Evolutionary conservation across 2,888 invertebrate genomes (phyloP).

Genomic region (Conistra vaccinii): DNA sequence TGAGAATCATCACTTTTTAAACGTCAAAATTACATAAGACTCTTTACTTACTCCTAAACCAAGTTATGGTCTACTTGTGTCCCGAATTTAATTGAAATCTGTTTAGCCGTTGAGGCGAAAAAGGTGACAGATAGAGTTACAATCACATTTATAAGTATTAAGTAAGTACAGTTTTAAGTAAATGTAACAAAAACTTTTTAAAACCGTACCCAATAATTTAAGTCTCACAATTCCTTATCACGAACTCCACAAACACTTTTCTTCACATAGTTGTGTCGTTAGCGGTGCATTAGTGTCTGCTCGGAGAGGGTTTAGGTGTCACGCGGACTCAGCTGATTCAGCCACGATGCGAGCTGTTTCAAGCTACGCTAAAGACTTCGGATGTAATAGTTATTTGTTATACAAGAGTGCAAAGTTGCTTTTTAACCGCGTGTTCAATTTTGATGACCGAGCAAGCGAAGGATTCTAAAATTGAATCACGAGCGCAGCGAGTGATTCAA

Average conservation of each 20-base stretch:
- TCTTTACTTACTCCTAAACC: neutral
- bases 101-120: neutral
- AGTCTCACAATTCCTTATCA: neutral
- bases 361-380: no score
- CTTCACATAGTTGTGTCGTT: slow-evolving; percentile 27
- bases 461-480: no score
- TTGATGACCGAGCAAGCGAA: no score
- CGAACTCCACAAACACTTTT: slow-evolving; percentile 12
- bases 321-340: slow-evolving; percentile 43
- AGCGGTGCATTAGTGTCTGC: slow-evolving; percentile 55
- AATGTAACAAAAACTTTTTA: neutral
- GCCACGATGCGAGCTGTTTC: slow-evolving; percentile 19
- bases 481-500: no score
- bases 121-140: no score
- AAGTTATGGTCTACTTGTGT: neutral
- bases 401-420: no score
- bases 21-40: neutral
- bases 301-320: slow-evolving; percentile 35
- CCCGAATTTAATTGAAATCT: neutral
- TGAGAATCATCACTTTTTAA: no score
- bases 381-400: no score
- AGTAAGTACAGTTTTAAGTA: neutral
- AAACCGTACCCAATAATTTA: neutral
- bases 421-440: no score
- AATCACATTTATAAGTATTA: neutral